Percentiles rank a stretch among this genome's conserved stretches.
These are phyloP conservation scores for Thamnophis elegans DNA, from an alignment of 2,797 vertebrate species.

Conservation along the genomic window DNA sequence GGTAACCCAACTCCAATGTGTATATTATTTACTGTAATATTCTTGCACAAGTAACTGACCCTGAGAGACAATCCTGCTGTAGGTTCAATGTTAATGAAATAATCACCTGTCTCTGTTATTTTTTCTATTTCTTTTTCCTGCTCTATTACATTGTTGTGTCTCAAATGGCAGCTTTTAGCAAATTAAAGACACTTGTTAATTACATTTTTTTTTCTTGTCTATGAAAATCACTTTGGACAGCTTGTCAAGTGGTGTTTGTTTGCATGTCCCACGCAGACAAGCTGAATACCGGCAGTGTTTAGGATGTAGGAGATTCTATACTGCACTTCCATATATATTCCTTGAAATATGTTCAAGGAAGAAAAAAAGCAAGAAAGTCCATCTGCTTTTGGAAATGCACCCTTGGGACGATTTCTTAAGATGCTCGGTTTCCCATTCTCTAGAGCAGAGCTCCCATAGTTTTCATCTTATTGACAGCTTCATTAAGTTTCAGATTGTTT, in stretches of 20 bases:
- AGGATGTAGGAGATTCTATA: not conserved
- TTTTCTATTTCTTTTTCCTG: not conserved
- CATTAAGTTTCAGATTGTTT: not conserved
- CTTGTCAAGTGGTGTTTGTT: not conserved
- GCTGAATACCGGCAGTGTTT: not conserved
- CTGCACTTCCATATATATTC: no score
- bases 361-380: not conserved
- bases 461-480: not conserved
- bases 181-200: not conserved
- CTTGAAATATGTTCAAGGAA: not conserved
- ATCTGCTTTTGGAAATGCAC: not conserved
- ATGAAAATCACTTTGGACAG: not conserved
- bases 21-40: slow-evolving; percentile 11
- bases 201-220: not conserved
- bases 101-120: not conserved
- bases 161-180: not conserved
- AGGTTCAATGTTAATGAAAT: not conserved
- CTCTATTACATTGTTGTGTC: not conserved
- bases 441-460: not conserved
- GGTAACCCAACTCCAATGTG: not conserved
- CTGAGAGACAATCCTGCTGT: not conserved
- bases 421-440: no score
- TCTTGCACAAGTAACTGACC: not conserved
- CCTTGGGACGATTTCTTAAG: not conserved
- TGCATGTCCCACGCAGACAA: not conserved